Percentiles rank a stretch among this genome's conserved stretches.
phyloP scores from a whole-genome alignment of 2,888 invertebrate species.

The Furcula furcula region DNA sequence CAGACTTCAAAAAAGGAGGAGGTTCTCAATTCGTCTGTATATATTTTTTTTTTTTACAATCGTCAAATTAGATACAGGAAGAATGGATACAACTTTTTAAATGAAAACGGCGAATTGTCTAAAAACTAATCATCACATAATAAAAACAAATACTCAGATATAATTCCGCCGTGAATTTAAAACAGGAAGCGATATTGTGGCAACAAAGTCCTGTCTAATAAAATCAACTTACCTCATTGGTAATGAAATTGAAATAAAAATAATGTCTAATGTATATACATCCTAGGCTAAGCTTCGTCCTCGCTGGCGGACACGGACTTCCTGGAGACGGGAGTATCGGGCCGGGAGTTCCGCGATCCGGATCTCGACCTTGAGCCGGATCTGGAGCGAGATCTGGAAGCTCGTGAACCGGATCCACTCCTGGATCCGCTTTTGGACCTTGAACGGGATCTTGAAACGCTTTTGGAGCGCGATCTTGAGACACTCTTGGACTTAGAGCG shows the following conservation, averaged over 20 bases:
- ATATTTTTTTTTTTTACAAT: too few species aligned
- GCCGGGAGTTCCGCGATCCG: constrained; percentile 67
- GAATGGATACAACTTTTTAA: too few species aligned
- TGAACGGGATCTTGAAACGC: constrained; percentile 31
- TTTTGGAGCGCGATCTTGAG: constrained; percentile 1
- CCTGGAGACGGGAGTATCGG: constrained; percentile 80
- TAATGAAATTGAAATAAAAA: constrained; percentile 17
- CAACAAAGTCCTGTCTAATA: neutral
- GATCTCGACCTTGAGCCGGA: constrained; percentile 61
- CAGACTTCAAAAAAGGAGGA: too few species aligned
- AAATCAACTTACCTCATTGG: constrained; percentile 13
- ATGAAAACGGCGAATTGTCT: too few species aligned
- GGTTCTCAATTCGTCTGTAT: too few species aligned
- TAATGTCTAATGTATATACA: constrained; percentile 25
- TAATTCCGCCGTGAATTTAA: too few species aligned
- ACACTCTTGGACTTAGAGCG: constrained; percentile 11
- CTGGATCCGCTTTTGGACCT: constrained; percentile 49
- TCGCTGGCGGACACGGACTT: constrained; percentile 84
- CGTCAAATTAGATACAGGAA: too few species aligned
- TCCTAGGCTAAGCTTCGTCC: constrained; percentile 59
- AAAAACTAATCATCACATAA: too few species aligned
- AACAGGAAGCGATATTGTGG: too few species aligned
- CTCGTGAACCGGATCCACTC: constrained; percentile 57
- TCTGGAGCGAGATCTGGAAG: constrained; percentile 66
- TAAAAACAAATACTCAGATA: too few species aligned